Evolutionary conservation across 2,113 vertebrate species (phyloP).

Genomic region (Coreoperca whiteheadi): DNA sequence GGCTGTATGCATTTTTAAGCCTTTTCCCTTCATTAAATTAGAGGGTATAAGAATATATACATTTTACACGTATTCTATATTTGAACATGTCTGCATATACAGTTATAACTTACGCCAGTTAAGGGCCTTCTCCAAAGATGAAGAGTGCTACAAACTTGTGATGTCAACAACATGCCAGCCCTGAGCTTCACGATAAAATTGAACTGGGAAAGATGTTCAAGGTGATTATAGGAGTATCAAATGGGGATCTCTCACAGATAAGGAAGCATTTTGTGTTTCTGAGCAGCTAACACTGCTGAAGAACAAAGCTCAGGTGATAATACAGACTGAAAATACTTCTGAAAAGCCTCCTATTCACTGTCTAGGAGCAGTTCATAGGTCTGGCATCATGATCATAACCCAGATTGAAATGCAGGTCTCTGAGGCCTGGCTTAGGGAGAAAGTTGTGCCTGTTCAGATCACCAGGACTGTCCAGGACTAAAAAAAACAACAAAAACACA

Average conservation of each 20-base stretch:
- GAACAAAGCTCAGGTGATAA: neutral
- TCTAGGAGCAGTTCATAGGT: neutral
- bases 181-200: neutral
- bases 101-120: neutral
- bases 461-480: conserved; percentile 1
- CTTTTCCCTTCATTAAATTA: conserved; percentile 18
- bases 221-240: neutral
- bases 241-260: neutral
- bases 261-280: neutral
- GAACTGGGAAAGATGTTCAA: neutral
- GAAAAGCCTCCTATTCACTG: neutral
- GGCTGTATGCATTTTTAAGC: conserved; percentile 9
- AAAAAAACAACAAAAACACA: neutral
- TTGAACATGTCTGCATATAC: conserved; percentile 28
- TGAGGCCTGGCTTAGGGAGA: conserved; percentile 8
- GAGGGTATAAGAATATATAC: conserved; percentile 3
- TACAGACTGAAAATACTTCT: neutral
- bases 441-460: conserved; percentile 14
- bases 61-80: conserved; percentile 28
- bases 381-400: conserved; percentile 21
- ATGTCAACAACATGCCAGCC: neutral
- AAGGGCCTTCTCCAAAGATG: neutral
- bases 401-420: conserved; percentile 11
- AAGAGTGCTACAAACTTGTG: neutral
- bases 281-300: neutral